A percentile compares a stretch with the other conserved stretches of the same genome.
Conservation (phyloP, 1,140 invertebrate species). For the Pachyrhynchus sulphureomaculatus region DNA sequence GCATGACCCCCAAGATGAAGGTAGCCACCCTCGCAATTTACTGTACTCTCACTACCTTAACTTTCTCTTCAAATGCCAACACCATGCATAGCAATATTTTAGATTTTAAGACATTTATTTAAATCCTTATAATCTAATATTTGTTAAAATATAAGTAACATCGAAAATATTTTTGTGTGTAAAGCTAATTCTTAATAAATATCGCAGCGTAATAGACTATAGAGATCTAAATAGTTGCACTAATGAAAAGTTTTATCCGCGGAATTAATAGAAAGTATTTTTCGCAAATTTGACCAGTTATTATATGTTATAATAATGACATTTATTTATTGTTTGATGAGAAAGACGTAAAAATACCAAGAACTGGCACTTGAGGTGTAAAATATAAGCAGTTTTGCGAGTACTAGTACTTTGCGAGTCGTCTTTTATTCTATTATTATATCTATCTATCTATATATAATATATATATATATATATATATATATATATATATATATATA, state of each 20-base stretch:
- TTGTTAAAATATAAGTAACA: too few relatives aligned
- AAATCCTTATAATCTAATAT: neutral
- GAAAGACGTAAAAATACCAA: too few relatives aligned
- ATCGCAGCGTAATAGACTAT: too few relatives aligned
- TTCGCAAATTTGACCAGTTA: too few relatives aligned
- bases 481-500: constrained; percentile 48
- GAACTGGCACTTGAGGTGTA: neutral
- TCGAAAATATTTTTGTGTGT: too few relatives aligned
- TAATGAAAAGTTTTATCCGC: too few relatives aligned
- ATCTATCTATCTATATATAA: too few relatives aligned
- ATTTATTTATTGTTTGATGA: too few relatives aligned
- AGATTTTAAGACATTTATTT: neutral
- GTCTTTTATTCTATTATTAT: constrained; percentile 42
- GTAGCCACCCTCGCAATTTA: constrained; percentile 55
- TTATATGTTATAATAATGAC: too few relatives aligned
- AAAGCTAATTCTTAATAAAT: too few relatives aligned
- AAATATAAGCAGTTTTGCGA: neutral
- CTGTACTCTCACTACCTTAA: neutral
- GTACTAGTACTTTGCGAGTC: constrained; percentile 43
- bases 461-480: constrained; percentile 53
- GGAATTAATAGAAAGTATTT: too few relatives aligned
- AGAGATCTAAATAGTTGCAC: too few relatives aligned
- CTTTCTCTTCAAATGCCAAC: neutral
- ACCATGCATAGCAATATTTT: neutral
- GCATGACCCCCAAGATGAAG: constrained; percentile 96